Evolutionary conservation across 1,140 invertebrate species (phyloP).

Genomic region (Drosophila ironensis): DNA sequence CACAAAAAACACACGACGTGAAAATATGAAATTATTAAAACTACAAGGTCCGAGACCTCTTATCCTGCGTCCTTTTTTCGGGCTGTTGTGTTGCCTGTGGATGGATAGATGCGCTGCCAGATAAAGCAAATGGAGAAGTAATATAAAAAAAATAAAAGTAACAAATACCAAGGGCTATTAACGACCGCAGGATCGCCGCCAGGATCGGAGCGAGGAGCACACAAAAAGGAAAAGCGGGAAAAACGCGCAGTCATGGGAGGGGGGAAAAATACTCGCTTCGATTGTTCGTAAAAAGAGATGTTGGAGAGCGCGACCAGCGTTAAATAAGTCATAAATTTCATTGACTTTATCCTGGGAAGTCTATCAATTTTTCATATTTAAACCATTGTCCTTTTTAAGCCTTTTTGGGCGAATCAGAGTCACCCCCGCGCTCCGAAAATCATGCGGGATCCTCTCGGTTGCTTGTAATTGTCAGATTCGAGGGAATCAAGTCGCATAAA

Average conservation of each 20-base stretch:
- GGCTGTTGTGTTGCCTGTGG: background rate
- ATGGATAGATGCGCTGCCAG: slow-evolving; percentile 13
- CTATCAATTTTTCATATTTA: slow-evolving; percentile 71
- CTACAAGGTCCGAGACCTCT: slow-evolving; percentile 26
- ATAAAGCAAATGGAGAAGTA: slow-evolving; percentile 56
- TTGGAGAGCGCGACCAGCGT: slow-evolving; percentile 26
- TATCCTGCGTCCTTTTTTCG: slow-evolving; percentile 23
- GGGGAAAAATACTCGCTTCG: background rate
- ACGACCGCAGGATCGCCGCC: slow-evolving; percentile 63
- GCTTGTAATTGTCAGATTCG: slow-evolving; percentile 45
- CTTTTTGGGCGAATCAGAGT: slow-evolving; percentile 31
- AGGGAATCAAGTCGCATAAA: slow-evolving; percentile 65
- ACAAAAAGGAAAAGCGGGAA: too few relatives aligned
- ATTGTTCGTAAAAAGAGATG: slow-evolving; percentile 3
- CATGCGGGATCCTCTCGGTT: slow-evolving; percentile 53
- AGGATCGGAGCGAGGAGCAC: background rate
- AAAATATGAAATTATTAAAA: slow-evolving; percentile 78
- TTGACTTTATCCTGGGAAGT: slow-evolving; percentile 69
- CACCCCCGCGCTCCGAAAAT: slow-evolving; percentile 20
- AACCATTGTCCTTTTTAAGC: slow-evolving; percentile 62
- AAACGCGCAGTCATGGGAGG: slow-evolving; percentile 55
- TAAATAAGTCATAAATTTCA: slow-evolving; percentile 78
- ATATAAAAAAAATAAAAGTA: slow-evolving; percentile 35
- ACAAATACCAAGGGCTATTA: slow-evolving; percentile 58
- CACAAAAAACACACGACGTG: slow-evolving; percentile 45